phyloP scores from a whole-genome alignment of 2,113 vertebrate species.

The Numenius arquata region DNA sequence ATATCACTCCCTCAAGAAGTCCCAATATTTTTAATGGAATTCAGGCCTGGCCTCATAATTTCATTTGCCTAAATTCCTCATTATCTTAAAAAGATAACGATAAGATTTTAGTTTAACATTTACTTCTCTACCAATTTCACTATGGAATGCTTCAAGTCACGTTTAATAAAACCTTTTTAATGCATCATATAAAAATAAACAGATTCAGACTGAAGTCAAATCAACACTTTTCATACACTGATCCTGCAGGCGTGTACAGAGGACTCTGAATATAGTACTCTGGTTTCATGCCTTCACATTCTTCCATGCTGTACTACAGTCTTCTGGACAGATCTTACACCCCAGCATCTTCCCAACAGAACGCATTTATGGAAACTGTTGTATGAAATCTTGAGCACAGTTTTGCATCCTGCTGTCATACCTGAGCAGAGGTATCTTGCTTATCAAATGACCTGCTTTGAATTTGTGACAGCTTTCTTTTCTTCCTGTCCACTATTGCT shows the following conservation, averaged over 20 bases:
- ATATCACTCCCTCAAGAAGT: neutral
- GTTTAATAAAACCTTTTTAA: neutral
- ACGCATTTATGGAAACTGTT: neutral
- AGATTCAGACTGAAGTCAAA: neutral
- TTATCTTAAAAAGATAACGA: neutral
- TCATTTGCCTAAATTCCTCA: neutral
- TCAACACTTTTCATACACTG: neutral
- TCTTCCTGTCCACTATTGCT: neutral
- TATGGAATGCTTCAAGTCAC: neutral
- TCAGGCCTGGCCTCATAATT: neutral
- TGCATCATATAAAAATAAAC: neutral
- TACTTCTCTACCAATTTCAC: neutral
- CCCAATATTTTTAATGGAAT: neutral
- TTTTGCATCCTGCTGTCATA: neutral
- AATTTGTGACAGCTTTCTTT: neutral
- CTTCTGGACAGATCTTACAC: neutral
- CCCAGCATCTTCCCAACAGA: neutral
- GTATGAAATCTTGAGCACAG: neutral
- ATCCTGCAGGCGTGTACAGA: accelerated
- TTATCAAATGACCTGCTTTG: neutral
- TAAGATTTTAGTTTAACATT: neutral
- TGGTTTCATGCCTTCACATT: neutral
- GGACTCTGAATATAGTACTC: neutral
- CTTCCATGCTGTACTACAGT: neutral
- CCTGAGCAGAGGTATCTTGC: neutral